Evolutionary conservation across 2,888 invertebrate genomes (phyloP), one percentile per base, ranked within the genome.

Genomic region (Scaptomyza tumidula): DNA sequence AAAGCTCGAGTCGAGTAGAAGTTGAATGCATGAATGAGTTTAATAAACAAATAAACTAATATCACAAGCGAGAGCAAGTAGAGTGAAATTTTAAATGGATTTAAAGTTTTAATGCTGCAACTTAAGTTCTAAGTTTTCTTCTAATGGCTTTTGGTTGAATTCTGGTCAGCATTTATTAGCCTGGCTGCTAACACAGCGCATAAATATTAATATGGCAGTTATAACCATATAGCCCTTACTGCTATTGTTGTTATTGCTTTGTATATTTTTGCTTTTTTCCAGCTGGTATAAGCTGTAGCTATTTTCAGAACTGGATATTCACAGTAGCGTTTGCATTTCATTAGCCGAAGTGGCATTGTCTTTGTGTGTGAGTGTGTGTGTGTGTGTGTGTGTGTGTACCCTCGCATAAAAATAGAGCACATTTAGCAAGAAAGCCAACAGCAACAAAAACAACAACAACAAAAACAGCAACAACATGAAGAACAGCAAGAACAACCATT

Each of bases 261-360:
- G 29, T 19, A 0, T 52, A 1, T 65, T 19, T 37, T 48, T 48
- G 27, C 37, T 14, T 58, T 33, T 39, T 57, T 58, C 33, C 6
- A 13, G 13, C 14, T 16, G 48, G 29, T 55, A 9, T 62, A 61
- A 56, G 41, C 64, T 75, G 58, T 57, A 74, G 70, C 67, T 80
- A 85, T 83, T 78, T 80, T 68, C 43, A 63, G 65, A 44, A 64
- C 41, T 52, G 33, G 62, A 57, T 69, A 54, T 61, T 49, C 59
- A 66, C 53, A 65, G 63, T 68, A 61, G 83, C 83, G 85, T 85
- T 86, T 86, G 86, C 87, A 87, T 86, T 86, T 86, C 86, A 86
- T 86, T 86, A 86, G 86, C 87, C 81, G 83, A 81, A 86, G 86
- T 86, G 88, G 83, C 82, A 82, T 82, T 86, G 86, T 81, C 63